Evolutionary conservation across 2,113 vertebrate genomes (phyloP), one percentile per base, ranked within the genome.

Genomic region (Stictonetta naevosa): DNA sequence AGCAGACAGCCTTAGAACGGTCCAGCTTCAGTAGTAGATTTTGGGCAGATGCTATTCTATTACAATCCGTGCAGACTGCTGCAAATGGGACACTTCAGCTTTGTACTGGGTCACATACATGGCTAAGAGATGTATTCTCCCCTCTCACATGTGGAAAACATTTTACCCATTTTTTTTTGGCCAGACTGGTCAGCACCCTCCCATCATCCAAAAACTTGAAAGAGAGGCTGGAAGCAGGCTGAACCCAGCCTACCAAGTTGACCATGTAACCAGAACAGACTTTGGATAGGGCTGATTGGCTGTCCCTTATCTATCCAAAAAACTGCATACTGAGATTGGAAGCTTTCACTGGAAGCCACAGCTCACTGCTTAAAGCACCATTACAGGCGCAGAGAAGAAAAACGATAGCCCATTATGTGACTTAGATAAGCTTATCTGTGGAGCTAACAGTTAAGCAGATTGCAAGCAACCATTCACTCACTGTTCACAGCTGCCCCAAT

Each of bases 391-490:
- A 74, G 16, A 15, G 11, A 71, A 44, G 8, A 10, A 22, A 76
- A 28, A 48, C 22, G 23, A 34, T 25, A 62, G 33, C 26, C 20
- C 66, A 26, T 73, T 17, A 62, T 0, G 10, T 1, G 0, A 81
- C 71, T 69, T 19, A 71, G 23, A 29, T 52, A 63, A 36, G 48
- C 25, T 92, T 90, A 68, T 88, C 83, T 80, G 53, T 44, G 44
- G 40, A 86, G 36, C 80, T 62, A 71, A 2, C 68, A 72, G 38
- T 50, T 62, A 80, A 76, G 42, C 42, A 77, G 53, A 83, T 80
- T 92, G 81, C 74, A 80, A 80, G 50, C 72, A 95, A 21, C 72
- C 40, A 53, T 66, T 71, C 68, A 8, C 33, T 71, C 68, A 7
- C 33, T 74, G 34, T 56, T 48, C 68, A 48, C 2, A 2, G 33